Evolutionary conservation across 1,140 invertebrate species (phyloP).

Genomic region (honey bee (Apis mellifera)): Amel_HAv3.1 CM009939.2:11337501-11338000

Average conservation of each 20-base stretch:
- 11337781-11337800: conserved; percentile 53
- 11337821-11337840: no score
- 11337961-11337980: background rate
- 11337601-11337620: conserved; percentile 47
- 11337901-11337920: background rate
- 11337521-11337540: background rate
- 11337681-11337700: background rate
- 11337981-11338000: background rate
- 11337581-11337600: conserved; percentile 30
- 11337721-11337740: background rate
- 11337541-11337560: background rate
- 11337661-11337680: background rate
- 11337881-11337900: no score
- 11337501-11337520: conserved; percentile 24
- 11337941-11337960: background rate
- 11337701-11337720: background rate
- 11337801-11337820: background rate
- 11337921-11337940: background rate
- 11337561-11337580: background rate
- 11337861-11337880: no score
- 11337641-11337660: background rate
- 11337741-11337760: conserved; percentile 26
- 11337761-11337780: conserved; percentile 34
- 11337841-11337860: no score
- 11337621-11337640: background rate